phyloP scores from a whole-genome alignment of 2,113 vertebrate genomes.

The Kryptolebias marmoratus region DNA sequence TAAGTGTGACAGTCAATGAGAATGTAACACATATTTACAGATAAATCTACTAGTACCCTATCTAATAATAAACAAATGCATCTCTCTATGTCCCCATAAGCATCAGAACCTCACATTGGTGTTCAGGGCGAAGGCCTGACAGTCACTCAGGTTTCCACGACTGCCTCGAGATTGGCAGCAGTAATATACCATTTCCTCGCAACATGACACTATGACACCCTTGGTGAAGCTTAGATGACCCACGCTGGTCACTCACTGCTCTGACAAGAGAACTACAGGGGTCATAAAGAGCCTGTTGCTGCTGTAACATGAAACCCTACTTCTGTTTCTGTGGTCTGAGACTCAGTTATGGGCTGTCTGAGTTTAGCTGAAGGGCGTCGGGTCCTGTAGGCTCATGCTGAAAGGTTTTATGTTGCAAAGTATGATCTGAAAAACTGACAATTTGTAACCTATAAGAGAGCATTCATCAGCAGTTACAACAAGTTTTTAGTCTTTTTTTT shows the following conservation, averaged over 20 bases:
- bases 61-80: too few relatives aligned
- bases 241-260: constrained; percentile 60
- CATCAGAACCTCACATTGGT: constrained; percentile 23
- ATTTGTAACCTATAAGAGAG: constrained; percentile 29
- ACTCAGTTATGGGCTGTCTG: constrained; percentile 17
- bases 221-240: constrained; percentile 65
- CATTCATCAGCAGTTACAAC: constrained; percentile 3
- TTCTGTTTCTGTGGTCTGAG: constrained; percentile 56
- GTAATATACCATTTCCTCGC: constrained; percentile 69
- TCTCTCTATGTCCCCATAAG: constrained; percentile 25
- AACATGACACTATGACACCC: constrained; percentile 66
- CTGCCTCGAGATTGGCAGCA: constrained; percentile 57
- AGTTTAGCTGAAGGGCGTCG: constrained; percentile 44
- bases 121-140: constrained; percentile 28
- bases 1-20: neutral
- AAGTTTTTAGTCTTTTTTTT: neutral
- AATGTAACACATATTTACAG: constrained; percentile 20
- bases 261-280: constrained; percentile 62
- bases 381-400: constrained; percentile 22
- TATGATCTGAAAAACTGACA: constrained; percentile 37
- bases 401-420: constrained; percentile 51
- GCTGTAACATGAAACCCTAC: constrained; percentile 63
- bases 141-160: constrained; percentile 49
- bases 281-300: constrained; percentile 35
- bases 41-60: too few relatives aligned